These are phyloP conservation scores for Scelioninae gen. 2 DNA, from an alignment of 2,888 invertebrate species.

Conservation along the genomic window DNA sequence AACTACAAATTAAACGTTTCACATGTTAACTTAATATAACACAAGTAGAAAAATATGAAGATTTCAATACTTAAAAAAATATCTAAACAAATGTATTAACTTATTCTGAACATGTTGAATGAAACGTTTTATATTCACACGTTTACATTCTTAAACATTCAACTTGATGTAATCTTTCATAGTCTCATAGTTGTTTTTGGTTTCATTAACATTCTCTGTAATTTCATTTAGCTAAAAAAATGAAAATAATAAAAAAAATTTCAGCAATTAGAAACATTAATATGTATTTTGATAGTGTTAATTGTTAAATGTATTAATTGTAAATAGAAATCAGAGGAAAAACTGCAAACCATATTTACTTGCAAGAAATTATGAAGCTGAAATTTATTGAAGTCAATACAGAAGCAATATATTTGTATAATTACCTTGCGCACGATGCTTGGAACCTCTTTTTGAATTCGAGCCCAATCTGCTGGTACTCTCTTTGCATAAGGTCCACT, in stretches of 20 bases:
- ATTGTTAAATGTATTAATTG: no score
- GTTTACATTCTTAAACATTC: background rate
- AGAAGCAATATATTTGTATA: background rate
- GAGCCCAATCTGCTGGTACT: constrained; percentile 77
- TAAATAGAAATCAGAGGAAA: no score
- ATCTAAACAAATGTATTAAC: no score
- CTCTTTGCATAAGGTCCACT: constrained; percentile 77
- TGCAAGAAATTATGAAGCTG: background rate
- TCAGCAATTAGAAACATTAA: no score
- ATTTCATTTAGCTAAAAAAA: constrained; percentile 13
- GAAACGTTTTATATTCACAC: no score
- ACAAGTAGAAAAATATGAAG: no score
- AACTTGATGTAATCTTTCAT: background rate
- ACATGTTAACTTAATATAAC: no score
- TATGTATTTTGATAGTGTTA: no score
- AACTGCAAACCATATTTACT: background rate
- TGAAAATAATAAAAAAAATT: constrained; percentile 1
- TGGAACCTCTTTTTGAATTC: constrained; percentile 77
- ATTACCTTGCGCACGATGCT: constrained; percentile 77
- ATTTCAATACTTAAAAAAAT: no score
- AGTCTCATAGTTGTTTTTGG: background rate
- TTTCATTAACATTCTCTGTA: constrained; percentile 12
- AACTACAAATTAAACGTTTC: no score
- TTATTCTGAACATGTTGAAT: no score
- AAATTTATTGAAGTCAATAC: background rate